Evolutionary conservation across 2,113 vertebrate species (phyloP), one percentile per base, ranked within the genome.

Genomic region (Trichomycterus rosablanca): DNA sequence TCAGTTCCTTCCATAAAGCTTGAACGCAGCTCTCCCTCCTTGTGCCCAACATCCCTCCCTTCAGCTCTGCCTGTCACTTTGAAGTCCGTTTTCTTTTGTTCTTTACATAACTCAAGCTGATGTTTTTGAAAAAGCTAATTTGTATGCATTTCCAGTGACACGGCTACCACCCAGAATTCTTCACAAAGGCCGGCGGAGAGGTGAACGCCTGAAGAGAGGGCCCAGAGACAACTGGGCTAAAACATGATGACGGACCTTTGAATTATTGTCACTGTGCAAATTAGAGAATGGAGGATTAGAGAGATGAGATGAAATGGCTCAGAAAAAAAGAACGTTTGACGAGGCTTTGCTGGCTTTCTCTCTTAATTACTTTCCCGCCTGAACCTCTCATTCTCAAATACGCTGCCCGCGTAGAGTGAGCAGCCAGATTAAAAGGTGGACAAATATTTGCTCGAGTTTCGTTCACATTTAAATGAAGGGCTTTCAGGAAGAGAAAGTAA

Each of bases 11-110:
- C 76, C 85, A 78, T 74, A 74, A 78, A 81, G 79, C 68, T 24
- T 51, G 32, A 68, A 59, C 45, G 63, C 63, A 78, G 83, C 76
- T 70, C 74, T 64, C 23, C 62, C 66, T 64, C 43, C 81, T 72
- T 23, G 23, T 57, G 14, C 5, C 37, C 32, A 23, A 42, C 30
- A 56, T 56, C 58, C 60, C 61, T 65, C 30, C 73, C 53, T 6
- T 32, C 74, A 68, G 67, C 50, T 68, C 48, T 56, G 37, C 22
- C 22, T 48, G 14, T n/a, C 54, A 49, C 87, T 84, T 93, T 93
- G 90, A 94, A 89, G 89, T 88, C 77, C 58, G 78, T 81, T 81
- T 78, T 80, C 81, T 88, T 91, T 95, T 93, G 88, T 92, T 86
- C 88, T 89, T 87, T 83, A 90, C 85, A 90, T 90, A 89, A 87